Evolutionary conservation across 2,888 invertebrate species (phyloP), one percentile per base, ranked within the genome.

Genomic region (Drosophila helvetica): DNA sequence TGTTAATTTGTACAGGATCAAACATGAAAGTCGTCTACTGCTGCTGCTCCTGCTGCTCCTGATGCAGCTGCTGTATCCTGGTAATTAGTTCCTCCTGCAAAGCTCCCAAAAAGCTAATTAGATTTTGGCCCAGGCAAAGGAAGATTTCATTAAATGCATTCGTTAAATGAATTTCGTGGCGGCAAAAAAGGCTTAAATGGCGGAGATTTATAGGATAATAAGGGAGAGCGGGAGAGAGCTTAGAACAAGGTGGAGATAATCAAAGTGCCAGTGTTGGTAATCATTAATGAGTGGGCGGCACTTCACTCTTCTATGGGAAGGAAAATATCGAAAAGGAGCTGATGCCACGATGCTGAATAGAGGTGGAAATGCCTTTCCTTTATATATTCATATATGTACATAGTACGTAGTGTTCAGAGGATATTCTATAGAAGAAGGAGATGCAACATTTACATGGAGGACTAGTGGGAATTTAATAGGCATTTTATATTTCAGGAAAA

Each of bases 1-100:
- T 88, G 89, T 88, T 86, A 86, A 89, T 88, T 89, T 87, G 82
- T 77, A 69, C 86, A 84, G 84, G 85, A 86, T 85, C 85, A 81
- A 84, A 82, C 85, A 80, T 74, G 79, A 81, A 76, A 68, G 80
- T 78, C 76, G 69, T 63, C 76, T 18, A 50, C 33, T 67, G 54
- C 66, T 65, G 46, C 38, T 43, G 1, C 45, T 50, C 7, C 22
- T 62, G 18, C 30, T 62, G 64, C 38, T 22, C 6, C 22, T 5
- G 22, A 22, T 22, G 22, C 22, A 22, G 25, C 30, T 62, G 64
- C 38, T 68, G 72, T 50, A 53, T 68, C 64, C 56, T 65, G 50
- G 71, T 86, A 81, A 81, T 81, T 81, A 86, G 84, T 86, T 80
- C 53, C 78, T 78, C 66, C 71, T 27, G 80, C 77, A 70, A 67